A percentile compares a stretch with the other conserved stretches of the same genome.
phyloP scores from a whole-genome alignment of 1,140 invertebrate species.

The Drosophila asahinai region DNA sequence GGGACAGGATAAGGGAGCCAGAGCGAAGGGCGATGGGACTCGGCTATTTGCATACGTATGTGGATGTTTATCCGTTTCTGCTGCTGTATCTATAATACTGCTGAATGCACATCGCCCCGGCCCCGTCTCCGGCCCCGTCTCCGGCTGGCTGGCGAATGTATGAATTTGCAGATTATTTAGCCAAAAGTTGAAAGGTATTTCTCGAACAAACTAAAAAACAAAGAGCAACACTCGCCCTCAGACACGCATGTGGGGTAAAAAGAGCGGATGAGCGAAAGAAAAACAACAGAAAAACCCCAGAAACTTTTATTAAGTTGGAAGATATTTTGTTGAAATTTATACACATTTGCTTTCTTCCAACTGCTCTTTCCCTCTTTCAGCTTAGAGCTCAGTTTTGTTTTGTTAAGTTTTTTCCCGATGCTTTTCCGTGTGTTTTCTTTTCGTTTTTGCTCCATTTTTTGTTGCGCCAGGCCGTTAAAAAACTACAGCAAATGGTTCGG shows the following conservation, averaged over 20 bases:
- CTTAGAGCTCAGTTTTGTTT: slow-evolving; percentile 50
- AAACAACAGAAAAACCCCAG: slow-evolving; percentile 58
- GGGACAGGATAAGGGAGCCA: slow-evolving; percentile 3
- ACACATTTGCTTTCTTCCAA: slow-evolving; percentile 73
- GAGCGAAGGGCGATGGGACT: slow-evolving; percentile 6
- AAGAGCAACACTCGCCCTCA: slow-evolving; percentile 28
- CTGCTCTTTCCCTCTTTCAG: neutral
- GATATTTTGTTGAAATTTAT: slow-evolving; percentile 84
- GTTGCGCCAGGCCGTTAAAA: slow-evolving; percentile 62
- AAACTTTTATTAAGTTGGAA: slow-evolving; percentile 83
- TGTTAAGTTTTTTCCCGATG: slow-evolving; percentile 39
- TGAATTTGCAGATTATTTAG: slow-evolving; percentile 79
- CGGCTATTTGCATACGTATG: slow-evolving; percentile 72
- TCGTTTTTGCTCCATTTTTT: slow-evolving; percentile 53
- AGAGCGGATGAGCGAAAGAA: slow-evolving; percentile 51
- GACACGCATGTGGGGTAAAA: slow-evolving; percentile 5
- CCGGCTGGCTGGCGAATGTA: slow-evolving; percentile 38
- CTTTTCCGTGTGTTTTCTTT: slow-evolving; percentile 36
- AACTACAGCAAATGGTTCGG: slow-evolving; percentile 66
- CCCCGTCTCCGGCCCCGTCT: no score
- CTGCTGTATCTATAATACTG: slow-evolving; percentile 54
- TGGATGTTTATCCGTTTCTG: slow-evolving; percentile 48
- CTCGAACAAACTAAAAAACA: slow-evolving; percentile 52
- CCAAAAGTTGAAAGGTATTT: slow-evolving; percentile 80
- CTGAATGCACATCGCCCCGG: slow-evolving; percentile 53